These are phyloP conservation scores for Centropyge bicolor DNA, from an alignment of 2,797 vertebrate genomes.

Conservation along the genomic window DNA sequence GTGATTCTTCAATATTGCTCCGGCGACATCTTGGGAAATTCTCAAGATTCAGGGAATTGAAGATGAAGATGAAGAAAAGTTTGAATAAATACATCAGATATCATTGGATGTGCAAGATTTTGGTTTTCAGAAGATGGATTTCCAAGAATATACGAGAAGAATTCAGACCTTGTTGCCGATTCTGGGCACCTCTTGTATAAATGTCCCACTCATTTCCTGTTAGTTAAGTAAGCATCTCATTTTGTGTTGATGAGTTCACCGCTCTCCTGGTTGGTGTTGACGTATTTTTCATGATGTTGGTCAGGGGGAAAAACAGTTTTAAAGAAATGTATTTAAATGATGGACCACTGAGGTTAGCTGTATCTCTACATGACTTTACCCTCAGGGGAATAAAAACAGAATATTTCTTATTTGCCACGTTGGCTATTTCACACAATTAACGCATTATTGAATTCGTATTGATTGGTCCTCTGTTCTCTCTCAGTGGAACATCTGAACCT, in stretches of 20 bases:
- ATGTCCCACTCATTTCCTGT: background rate
- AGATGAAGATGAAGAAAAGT: background rate
- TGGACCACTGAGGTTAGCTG: background rate
- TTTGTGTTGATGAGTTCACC: background rate
- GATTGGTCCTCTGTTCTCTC: slow-evolving; percentile 44
- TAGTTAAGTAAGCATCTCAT: background rate
- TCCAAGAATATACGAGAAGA: background rate
- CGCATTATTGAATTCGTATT: slow-evolving; percentile 46
- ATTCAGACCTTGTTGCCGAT: background rate
- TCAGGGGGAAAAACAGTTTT: background rate
- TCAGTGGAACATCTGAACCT: slow-evolving; percentile 27
- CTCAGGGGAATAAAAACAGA: slow-evolving; percentile 27
- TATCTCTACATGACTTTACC: background rate
- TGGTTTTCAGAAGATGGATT: background rate
- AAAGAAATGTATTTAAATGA: background rate
- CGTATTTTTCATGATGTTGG: background rate
- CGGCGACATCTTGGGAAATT: background rate
- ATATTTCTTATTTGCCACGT: slow-evolving; percentile 30
- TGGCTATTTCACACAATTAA: slow-evolving; percentile 49
- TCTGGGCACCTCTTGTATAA: background rate
- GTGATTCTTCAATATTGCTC: too few species aligned
- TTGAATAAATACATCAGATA: background rate
- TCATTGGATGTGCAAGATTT: background rate
- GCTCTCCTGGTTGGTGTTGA: background rate
- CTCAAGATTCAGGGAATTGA: background rate